phyloP scores from a whole-genome alignment of 2,113 vertebrate species.

The Nannospalax galili region DNA sequence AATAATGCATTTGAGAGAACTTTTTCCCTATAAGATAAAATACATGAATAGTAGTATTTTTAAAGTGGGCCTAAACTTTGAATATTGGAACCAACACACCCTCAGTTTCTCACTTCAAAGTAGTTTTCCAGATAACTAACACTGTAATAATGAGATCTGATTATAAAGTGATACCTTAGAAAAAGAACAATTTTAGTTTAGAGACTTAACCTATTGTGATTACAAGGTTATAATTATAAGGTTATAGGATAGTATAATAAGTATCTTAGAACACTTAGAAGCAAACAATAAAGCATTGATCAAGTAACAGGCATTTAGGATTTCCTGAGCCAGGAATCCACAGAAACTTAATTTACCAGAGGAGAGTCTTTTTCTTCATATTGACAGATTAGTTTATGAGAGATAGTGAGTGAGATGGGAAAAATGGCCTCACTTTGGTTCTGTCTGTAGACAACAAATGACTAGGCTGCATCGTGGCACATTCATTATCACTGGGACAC shows the following conservation, averaged over 20 bases:
- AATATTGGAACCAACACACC: neutral
- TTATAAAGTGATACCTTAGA: neutral
- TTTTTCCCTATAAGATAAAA: neutral
- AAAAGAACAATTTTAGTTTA: neutral
- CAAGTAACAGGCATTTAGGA: neutral
- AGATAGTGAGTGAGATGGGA: neutral
- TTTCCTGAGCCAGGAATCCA: conserved; percentile 21
- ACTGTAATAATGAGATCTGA: neutral
- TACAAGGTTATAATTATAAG: neutral
- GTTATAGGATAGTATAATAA: neutral
- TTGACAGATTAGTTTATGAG: conserved; percentile 31
- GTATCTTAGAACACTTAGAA: conserved; percentile 7
- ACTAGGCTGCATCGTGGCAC: neutral
- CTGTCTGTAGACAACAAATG: neutral
- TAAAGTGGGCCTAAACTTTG: neutral
- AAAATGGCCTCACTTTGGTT: neutral
- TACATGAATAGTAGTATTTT: neutral
- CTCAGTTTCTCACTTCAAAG: neutral
- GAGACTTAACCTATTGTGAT: neutral
- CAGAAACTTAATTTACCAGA: neutral
- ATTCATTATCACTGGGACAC: neutral
- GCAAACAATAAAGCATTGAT: neutral
- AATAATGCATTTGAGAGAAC: conserved; percentile 18
- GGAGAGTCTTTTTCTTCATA: conserved; percentile 4
- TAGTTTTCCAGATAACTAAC: conserved; percentile 19